phyloP scores from a whole-genome alignment of 2,113 vertebrate species.

The Halcyon senegalensis region DNA sequence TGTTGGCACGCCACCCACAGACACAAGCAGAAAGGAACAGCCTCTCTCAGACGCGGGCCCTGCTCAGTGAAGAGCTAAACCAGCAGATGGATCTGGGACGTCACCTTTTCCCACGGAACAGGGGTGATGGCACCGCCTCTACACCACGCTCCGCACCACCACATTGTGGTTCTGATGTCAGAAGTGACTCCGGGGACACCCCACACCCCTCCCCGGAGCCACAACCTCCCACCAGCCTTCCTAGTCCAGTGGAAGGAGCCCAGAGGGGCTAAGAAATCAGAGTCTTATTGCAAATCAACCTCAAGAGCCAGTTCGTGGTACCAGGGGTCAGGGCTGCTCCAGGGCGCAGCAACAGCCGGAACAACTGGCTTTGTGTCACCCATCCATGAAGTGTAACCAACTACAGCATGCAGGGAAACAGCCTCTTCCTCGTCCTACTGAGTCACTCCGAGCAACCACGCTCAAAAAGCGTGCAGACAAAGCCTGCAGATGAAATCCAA shows the following conservation, averaged over 20 bases:
- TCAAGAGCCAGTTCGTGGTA: not conserved
- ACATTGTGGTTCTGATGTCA: rapidly evolving
- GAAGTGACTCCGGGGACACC: not conserved
- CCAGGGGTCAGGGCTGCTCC: not conserved
- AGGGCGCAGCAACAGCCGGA: not conserved
- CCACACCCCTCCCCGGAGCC: not conserved
- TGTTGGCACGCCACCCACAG: not conserved
- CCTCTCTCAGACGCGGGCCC: not conserved
- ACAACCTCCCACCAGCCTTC: not conserved
- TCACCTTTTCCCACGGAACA: not conserved
- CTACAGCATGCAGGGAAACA: not conserved
- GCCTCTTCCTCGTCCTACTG: not conserved
- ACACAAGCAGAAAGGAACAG: not conserved
- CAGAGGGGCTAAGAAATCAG: not conserved
- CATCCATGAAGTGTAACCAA: rapidly evolving
- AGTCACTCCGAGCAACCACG: rapidly evolving
- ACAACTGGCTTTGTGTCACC: not conserved
- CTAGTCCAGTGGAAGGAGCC: not conserved
- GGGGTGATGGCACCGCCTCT: not conserved
- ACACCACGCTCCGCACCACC: not conserved
- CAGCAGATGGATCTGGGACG: not conserved
- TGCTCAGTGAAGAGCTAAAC: not conserved
- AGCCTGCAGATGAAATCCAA: not conserved
- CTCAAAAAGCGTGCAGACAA: not conserved
- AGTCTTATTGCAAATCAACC: not conserved